These are phyloP conservation scores for Amblyteles armatorius DNA, from an alignment of 2,888 invertebrate genomes.

Conservation along the genomic window DNA sequence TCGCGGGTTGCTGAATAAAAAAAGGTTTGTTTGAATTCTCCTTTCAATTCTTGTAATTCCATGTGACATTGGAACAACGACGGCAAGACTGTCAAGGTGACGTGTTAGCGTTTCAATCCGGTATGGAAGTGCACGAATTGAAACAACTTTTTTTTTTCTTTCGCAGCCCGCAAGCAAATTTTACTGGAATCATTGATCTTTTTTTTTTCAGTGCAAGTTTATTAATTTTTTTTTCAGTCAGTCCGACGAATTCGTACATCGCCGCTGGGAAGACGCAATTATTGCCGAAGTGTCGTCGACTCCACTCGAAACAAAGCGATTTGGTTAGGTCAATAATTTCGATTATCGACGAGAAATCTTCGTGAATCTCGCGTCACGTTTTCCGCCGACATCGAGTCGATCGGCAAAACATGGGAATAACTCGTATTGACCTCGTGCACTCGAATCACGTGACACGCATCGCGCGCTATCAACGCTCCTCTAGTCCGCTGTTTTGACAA, in stretches of 20 bases:
- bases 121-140: no score
- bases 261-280: background rate
- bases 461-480: constrained; percentile 35
- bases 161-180: no score
- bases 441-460: constrained; percentile 32
- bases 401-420: constrained; percentile 40
- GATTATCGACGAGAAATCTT: background rate
- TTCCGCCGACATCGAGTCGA: background rate
- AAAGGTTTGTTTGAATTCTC: no score
- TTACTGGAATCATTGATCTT: no score
- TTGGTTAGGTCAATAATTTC: background rate
- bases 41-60: no score
- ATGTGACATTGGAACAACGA: no score
- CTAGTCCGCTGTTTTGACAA: background rate
- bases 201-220: no score
- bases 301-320: background rate
- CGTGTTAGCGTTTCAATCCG: no score
- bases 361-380: background rate
- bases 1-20: no score
- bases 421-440: constrained; percentile 50
- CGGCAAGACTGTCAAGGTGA: no score
- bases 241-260: background rate
- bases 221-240: no score
- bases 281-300: background rate
- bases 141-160: no score